phyloP scores from a whole-genome alignment of 2,797 vertebrate genomes.

The Huso huso region DNA sequence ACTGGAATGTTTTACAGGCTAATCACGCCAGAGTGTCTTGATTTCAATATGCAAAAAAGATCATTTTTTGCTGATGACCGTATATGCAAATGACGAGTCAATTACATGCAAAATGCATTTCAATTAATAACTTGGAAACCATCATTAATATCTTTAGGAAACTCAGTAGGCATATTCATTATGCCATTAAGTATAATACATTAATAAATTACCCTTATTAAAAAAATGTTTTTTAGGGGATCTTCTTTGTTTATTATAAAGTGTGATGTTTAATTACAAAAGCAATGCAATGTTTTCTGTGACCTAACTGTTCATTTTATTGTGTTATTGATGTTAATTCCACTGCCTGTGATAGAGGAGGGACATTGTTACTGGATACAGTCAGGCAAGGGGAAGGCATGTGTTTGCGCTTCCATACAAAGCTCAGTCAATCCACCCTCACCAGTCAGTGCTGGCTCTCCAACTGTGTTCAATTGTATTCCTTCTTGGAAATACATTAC shows the following conservation, averaged over 20 bases:
- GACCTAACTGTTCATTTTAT: not conserved
- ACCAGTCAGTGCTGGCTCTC: no score
- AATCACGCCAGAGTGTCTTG: slow-evolving; percentile 54
- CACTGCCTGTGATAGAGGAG: no score
- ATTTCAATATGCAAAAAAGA: slow-evolving; percentile 65
- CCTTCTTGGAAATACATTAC: no score
- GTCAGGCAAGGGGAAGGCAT: no score
- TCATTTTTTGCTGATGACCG: slow-evolving; percentile 64
- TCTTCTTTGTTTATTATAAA: not conserved
- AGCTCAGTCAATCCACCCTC: no score
- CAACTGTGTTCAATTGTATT: no score
- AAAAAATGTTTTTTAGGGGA: slow-evolving; percentile 24
- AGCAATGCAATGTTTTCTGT: not conserved
- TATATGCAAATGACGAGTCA: slow-evolving; percentile 67
- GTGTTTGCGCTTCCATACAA: no score
- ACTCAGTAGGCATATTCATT: slow-evolving; percentile 60
- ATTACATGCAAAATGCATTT: slow-evolving; percentile 43
- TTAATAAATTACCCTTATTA: slow-evolving; percentile 60
- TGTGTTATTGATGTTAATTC: no score
- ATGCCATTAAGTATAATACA: slow-evolving; percentile 53
- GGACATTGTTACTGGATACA: no score
- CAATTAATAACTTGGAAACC: slow-evolving; percentile 64
- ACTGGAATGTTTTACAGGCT: slow-evolving; percentile 43
- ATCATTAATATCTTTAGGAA: slow-evolving; percentile 66
- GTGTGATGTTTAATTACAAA: slow-evolving; percentile 4